phyloP scores from a whole-genome alignment of 2,888 invertebrate genomes.

The Mesoligia furuncula region DNA sequence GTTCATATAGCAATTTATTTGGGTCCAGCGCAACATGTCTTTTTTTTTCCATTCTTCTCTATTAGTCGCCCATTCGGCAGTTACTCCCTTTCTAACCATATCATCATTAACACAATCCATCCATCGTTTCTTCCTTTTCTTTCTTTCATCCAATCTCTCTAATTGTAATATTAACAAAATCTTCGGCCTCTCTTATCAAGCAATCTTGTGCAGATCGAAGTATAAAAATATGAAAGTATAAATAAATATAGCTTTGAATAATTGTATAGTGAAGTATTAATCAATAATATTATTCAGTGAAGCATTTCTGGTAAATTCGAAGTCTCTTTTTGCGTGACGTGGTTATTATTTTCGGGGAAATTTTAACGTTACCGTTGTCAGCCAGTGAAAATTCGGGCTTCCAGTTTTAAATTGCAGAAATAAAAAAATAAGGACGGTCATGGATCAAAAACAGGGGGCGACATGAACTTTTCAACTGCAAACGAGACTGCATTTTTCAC shows the following conservation, averaged over 20 bases:
- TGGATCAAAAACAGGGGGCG: constrained; percentile 27
- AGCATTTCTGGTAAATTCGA: neutral
- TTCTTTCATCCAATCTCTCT: neutral
- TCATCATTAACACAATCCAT: neutral
- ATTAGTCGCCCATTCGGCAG: neutral
- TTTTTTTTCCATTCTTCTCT: neutral
- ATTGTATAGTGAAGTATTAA: neutral
- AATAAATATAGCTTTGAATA: neutral
- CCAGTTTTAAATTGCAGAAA: neutral
- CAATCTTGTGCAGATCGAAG: neutral
- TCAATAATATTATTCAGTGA: neutral
- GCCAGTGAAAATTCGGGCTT: neutral
- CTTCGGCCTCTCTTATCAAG: neutral
- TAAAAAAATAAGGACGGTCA: neutral
- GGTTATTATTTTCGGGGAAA: neutral
- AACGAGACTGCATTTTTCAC: constrained; percentile 43
- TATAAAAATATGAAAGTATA: neutral
- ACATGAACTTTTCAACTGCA: constrained; percentile 42
- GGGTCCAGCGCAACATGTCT: neutral
- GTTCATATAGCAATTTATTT: neutral
- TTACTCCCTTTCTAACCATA: neutral
- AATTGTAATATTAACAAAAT: neutral
- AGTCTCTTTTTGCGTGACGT: neutral
- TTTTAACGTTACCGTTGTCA: neutral
- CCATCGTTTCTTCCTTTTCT: neutral